These are phyloP conservation scores for Lagopus muta DNA, from an alignment of 2,113 vertebrate species.

Conservation along the genomic window DNA sequence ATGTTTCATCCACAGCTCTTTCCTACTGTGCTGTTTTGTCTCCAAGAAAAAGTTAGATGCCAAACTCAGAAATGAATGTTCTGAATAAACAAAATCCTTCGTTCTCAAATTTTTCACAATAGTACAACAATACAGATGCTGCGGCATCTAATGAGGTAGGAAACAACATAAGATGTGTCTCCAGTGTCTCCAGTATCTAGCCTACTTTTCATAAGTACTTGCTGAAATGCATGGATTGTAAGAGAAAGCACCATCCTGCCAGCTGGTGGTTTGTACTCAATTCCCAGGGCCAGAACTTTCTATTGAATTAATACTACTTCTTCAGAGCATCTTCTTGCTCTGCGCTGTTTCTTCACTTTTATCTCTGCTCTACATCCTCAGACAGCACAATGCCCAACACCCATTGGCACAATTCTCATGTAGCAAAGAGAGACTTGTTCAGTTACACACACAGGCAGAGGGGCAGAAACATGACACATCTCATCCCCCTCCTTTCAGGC, in stretches of 20 bases:
- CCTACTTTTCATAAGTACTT: background rate
- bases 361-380: background rate
- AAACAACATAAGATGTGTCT: background rate
- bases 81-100: background rate
- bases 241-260: background rate
- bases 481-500: background rate
- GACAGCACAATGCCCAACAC: background rate
- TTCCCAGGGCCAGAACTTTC: background rate
- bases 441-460: background rate
- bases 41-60: conserved; percentile 3
- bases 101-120: background rate
- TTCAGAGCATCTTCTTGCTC: background rate
- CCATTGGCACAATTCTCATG: background rate
- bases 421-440: background rate
- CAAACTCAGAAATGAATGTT: background rate
- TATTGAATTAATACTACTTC: background rate
- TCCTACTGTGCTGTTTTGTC: background rate
- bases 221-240: background rate
- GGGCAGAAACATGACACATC: background rate
- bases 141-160: background rate
- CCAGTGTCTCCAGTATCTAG: fast-evolving
- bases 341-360: background rate
- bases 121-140: background rate
- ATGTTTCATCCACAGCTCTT: background rate
- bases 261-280: background rate